These are phyloP conservation scores for Pangasius sanitwongsei DNA, from an alignment of 2,797 vertebrate genomes.

Conservation along the genomic window DNA sequence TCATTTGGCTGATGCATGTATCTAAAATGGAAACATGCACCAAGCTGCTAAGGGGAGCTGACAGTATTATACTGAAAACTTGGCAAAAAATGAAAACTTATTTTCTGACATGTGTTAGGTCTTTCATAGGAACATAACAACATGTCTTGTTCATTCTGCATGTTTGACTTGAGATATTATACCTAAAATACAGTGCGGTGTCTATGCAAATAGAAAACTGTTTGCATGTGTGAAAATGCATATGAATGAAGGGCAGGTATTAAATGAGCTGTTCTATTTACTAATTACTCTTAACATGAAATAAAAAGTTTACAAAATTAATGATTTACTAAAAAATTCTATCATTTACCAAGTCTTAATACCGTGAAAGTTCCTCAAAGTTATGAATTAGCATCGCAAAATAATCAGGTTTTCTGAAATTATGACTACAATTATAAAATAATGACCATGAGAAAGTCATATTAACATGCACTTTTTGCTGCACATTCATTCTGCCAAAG, in stretches of 20 bases:
- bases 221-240: background rate
- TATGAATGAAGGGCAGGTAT: background rate
- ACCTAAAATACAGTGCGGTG: background rate
- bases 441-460: background rate
- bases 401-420: background rate
- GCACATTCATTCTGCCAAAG: background rate
- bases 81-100: background rate
- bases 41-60: background rate
- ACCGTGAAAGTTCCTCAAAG: background rate
- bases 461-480: background rate
- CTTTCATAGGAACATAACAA: background rate
- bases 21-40: background rate
- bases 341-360: background rate
- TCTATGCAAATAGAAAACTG: background rate
- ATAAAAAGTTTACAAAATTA: background rate
- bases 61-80: background rate
- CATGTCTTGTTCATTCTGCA: background rate
- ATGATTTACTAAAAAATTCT: no score
- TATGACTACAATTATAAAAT: background rate
- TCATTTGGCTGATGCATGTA: no score
- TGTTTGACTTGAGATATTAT: background rate
- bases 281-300: background rate
- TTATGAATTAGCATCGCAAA: background rate
- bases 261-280: background rate
- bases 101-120: background rate